Conservation (phyloP, 2,797 vertebrate genomes). For the Anas capensis region DNA sequence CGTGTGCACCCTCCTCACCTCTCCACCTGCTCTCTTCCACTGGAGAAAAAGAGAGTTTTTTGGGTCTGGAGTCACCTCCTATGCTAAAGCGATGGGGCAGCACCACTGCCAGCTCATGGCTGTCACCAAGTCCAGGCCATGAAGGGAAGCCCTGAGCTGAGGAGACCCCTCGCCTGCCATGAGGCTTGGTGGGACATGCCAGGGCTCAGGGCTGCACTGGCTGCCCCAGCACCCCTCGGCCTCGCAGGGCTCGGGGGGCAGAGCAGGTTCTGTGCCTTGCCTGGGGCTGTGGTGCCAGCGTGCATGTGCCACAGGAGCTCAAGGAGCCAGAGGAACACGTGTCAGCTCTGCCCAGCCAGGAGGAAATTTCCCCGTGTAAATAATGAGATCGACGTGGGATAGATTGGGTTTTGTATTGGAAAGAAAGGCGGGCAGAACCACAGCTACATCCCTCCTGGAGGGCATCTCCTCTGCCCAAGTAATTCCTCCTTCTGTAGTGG, state of each 20-base stretch:
- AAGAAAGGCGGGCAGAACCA: neutral
- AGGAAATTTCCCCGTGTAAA: neutral
- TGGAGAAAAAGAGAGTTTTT: neutral
- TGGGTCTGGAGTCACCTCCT: neutral
- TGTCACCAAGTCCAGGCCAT: too few species aligned
- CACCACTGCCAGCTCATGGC: neutral
- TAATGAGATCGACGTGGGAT: neutral
- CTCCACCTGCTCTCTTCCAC: neutral
- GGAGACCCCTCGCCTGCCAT: neutral
- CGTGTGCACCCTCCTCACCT: fast-evolving
- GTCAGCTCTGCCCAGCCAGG: neutral
- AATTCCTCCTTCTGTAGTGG: neutral
- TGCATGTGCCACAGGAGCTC: neutral
- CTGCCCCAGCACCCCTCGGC: neutral
- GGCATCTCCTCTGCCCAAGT: neutral
- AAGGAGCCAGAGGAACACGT: neutral
- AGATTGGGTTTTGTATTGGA: neutral
- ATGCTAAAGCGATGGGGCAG: neutral
- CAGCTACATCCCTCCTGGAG: neutral
- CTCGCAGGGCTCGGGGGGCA: fast-evolving
- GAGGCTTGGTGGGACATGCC: neutral
- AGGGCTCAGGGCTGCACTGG: neutral
- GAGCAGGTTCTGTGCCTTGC: neutral
- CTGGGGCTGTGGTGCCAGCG: neutral
- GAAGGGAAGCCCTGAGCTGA: neutral